phyloP scores from a whole-genome alignment of 2,113 vertebrate genomes.

The Salvator merianae region DNA sequence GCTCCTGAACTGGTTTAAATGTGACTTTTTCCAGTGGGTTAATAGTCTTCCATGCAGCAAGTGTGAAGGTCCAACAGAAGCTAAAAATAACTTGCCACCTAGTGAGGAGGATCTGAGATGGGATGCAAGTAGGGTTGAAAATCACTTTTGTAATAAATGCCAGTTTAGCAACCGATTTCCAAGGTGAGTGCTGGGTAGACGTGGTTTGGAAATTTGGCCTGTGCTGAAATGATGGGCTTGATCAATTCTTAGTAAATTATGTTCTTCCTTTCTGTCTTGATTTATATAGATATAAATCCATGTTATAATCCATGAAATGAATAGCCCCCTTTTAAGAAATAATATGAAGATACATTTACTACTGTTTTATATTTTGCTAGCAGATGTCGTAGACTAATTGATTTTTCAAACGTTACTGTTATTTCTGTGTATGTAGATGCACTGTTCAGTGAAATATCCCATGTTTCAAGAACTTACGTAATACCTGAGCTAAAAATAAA shows the following conservation, averaged over 20 bases:
- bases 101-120: conserved; percentile 85
- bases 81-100: conserved; percentile 74
- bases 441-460: background rate
- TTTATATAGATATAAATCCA: background rate
- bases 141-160: conserved; percentile 88
- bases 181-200: conserved; percentile 73
- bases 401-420: background rate
- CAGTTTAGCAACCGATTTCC: conserved; percentile 88
- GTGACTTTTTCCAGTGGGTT: conserved; percentile 93
- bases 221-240: background rate
- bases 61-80: conserved; percentile 84
- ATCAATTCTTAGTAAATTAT: background rate
- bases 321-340: background rate
- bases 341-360: background rate
- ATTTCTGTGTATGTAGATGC: background rate
- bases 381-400: background rate
- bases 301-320: background rate
- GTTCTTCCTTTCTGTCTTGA: background rate
- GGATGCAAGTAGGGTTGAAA: conserved; percentile 86
- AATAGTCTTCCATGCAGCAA: conserved; percentile 82
- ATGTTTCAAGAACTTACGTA: background rate
- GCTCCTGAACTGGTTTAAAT: conserved; percentile 93
- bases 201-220: background rate
- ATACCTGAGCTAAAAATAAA: background rate
- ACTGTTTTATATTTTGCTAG: background rate